Evolutionary conservation across 2,113 vertebrate genomes (phyloP).

Genomic region (Thryonomys swinderianus): DNA sequence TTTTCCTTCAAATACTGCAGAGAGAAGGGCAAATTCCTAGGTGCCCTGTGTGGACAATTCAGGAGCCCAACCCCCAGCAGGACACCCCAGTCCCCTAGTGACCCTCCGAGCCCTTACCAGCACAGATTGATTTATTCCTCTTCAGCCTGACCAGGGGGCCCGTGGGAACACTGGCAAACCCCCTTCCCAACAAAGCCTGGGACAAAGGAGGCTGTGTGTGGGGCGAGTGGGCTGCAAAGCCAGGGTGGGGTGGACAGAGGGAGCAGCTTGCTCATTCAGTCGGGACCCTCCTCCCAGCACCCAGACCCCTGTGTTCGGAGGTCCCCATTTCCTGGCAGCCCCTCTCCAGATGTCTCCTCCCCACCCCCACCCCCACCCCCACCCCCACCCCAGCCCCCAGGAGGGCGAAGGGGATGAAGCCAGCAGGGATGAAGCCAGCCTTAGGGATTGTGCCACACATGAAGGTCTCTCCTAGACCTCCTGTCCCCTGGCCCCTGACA

Average conservation of each 20-base stretch:
- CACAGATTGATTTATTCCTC: slow-evolving; percentile 15
- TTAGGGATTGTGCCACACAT: rapidly evolving
- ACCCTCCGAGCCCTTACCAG: background rate
- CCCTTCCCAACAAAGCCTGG: background rate
- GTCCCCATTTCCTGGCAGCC: rapidly evolving
- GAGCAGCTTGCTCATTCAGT: background rate
- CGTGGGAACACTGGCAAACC: background rate
- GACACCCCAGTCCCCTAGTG: background rate
- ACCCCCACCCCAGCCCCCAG: too few relatives aligned
- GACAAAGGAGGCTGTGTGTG: background rate
- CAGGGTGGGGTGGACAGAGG: background rate
- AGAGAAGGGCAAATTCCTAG: background rate
- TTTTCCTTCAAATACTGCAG: slow-evolving; percentile 47
- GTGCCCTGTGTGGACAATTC: background rate
- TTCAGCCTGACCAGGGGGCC: background rate
- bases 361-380: too few relatives aligned
- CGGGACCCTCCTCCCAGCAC: rapidly evolving
- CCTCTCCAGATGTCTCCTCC: background rate
- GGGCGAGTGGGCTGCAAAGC: background rate
- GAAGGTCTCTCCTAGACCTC: background rate
- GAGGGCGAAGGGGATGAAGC: too few relatives aligned
- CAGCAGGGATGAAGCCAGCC: background rate
- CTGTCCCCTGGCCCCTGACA: too few relatives aligned
- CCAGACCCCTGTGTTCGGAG: background rate
- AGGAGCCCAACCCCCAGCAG: background rate